A percentile compares a stretch with the other conserved stretches of the same genome.
Evolutionary conservation across 2,797 vertebrate species (phyloP).

Genomic region (Lacerta agilis): DNA sequence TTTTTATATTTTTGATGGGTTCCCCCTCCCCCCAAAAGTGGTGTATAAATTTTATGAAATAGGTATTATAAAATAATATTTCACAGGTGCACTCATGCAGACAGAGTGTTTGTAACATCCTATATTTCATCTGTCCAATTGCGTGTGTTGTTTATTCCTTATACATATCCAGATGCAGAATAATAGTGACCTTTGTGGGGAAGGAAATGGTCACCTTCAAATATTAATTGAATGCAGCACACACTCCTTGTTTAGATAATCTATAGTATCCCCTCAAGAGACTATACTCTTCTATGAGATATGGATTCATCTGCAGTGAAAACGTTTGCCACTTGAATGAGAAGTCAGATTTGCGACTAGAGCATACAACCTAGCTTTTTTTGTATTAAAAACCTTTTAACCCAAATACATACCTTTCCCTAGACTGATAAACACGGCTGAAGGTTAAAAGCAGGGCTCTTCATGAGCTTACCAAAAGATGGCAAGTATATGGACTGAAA

Average conservation of each 20-base stretch:
- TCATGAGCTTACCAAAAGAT: neutral
- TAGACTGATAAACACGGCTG: neutral
- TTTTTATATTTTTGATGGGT: too few species aligned
- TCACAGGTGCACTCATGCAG: too few species aligned
- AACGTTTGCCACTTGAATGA: neutral
- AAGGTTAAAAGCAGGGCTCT: neutral
- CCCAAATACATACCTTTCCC: neutral
- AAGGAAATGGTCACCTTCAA: constrained; percentile 51
- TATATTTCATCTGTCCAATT: too few species aligned
- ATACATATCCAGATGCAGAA: constrained; percentile 29
- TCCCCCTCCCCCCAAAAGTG: too few species aligned
- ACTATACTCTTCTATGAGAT: neutral
- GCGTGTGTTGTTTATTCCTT: too few species aligned
- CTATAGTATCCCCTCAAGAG: neutral
- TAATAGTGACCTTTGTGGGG: constrained; percentile 44
- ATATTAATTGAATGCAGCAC: constrained; percentile 26
- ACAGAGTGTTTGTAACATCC: too few species aligned
- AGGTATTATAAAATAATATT: too few species aligned
- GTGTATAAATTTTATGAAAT: too few species aligned
- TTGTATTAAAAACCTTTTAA: neutral
- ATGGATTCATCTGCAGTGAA: neutral
- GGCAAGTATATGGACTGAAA: neutral
- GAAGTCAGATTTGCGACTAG: neutral
- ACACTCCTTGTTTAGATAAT: constrained; percentile 3
- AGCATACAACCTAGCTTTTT: neutral